A percentile compares a stretch with the other conserved stretches of the same genome.
Evolutionary conservation across 2,113 vertebrate genomes (phyloP).

Genomic region (Ceratotherium simum): DNA sequence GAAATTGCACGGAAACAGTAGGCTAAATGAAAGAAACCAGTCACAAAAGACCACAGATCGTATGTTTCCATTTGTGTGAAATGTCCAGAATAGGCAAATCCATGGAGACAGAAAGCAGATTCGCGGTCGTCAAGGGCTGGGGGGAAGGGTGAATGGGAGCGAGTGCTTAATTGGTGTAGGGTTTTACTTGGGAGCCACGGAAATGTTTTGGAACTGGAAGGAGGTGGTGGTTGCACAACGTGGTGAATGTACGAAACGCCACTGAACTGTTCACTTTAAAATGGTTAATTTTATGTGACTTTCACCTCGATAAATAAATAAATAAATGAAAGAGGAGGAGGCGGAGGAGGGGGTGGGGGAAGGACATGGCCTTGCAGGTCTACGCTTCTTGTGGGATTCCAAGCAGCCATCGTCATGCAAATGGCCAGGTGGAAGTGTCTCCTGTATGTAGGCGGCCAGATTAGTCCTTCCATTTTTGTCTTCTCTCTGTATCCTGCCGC

Average conservation of each 20-base stretch:
- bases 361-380: not conserved
- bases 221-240: too few species aligned
- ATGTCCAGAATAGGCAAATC: not conserved
- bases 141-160: not conserved
- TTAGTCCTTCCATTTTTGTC: not conserved
- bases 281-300: not conserved
- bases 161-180: fast-evolving
- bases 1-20: not conserved
- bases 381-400: not conserved
- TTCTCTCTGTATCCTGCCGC: not conserved
- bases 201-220: not conserved
- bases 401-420: not conserved
- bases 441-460: fast-evolving
- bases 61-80: not conserved
- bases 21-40: not conserved
- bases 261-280: not conserved
- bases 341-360: too few species aligned
- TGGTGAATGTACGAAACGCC: too few species aligned
- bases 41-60: not conserved
- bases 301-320: not conserved
- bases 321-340: not conserved
- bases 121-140: not conserved
- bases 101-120: not conserved
- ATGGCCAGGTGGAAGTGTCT: fast-evolving
- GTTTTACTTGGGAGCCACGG: not conserved